A percentile compares a stretch with the other conserved stretches of the same genome.
Conservation (phyloP, 2,797 vertebrate genomes). For the Neosalanx taihuensis region DNA sequence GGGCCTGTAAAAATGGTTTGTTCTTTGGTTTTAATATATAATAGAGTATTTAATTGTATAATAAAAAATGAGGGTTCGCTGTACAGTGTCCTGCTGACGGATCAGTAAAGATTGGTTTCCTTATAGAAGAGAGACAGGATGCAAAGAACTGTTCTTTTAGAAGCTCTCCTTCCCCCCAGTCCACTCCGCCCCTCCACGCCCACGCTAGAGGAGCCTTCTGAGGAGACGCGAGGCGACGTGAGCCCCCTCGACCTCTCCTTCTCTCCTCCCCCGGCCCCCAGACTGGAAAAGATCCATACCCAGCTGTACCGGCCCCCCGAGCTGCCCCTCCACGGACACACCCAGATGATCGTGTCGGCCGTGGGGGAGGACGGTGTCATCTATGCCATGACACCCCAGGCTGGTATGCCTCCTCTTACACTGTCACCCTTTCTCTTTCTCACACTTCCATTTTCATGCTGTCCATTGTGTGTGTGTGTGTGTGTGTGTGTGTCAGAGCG, state of each 20-base stretch:
- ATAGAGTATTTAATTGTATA: too few relatives aligned
- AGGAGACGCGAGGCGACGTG: neutral
- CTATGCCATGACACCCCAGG: constrained; percentile 73
- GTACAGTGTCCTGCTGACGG: neutral
- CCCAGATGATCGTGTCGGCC: constrained; percentile 73
- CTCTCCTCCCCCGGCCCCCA: neutral
- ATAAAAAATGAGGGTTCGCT: too few relatives aligned
- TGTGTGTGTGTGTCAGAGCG: constrained; percentile 63
- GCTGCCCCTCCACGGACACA: constrained; percentile 69
- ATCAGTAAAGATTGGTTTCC: too few relatives aligned
- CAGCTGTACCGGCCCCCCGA: constrained; percentile 74
- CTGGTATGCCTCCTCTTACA: constrained; percentile 66
- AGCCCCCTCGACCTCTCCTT: accelerated
- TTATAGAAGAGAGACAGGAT: too few relatives aligned
- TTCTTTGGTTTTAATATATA: too few relatives aligned
- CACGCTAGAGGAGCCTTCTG: constrained; percentile 14
- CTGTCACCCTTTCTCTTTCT: neutral
- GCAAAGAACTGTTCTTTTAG: too few relatives aligned
- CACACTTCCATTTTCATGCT: neutral
- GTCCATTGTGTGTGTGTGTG: neutral
- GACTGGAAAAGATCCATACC: constrained; percentile 59
- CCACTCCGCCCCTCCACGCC: neutral
- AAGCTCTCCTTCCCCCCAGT: constrained; percentile 29
- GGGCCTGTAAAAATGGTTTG: too few relatives aligned
- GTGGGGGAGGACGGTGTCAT: constrained; percentile 83